Evolutionary conservation across 2,113 vertebrate genomes (phyloP).

Genomic region (Tricholaema leucomelas): DNA sequence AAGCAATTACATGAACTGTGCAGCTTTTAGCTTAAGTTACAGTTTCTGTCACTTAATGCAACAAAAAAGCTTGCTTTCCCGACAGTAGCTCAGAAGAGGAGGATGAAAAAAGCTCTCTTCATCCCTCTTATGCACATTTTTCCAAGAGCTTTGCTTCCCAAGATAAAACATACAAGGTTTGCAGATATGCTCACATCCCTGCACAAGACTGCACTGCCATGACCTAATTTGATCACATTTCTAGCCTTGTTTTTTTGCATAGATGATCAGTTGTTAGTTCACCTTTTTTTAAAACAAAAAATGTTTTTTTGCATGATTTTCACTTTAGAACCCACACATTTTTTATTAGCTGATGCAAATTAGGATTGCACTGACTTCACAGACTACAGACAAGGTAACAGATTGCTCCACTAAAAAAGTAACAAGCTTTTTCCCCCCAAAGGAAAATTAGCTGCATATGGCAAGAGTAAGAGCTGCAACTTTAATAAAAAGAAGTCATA

Average conservation of each 20-base stretch:
- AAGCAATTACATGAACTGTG: not conserved
- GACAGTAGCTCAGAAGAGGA: not conserved
- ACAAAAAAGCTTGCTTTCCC: slow-evolving; percentile 17
- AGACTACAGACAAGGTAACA: slow-evolving; percentile 72
- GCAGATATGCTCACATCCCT: slow-evolving; percentile 34
- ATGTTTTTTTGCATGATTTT: slow-evolving; percentile 58
- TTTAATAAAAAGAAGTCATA: slow-evolving; percentile 57
- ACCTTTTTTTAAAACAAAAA: slow-evolving; percentile 7
- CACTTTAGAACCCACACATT: slow-evolving; percentile 69
- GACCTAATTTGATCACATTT: slow-evolving; percentile 62
- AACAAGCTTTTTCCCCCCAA: slow-evolving; percentile 65
- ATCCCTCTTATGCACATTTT: slow-evolving; percentile 45
- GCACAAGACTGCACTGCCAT: slow-evolving; percentile 40
- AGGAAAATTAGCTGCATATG: slow-evolving; percentile 72
- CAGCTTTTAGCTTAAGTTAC: slow-evolving; percentile 14
- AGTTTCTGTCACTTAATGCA: slow-evolving; percentile 35
- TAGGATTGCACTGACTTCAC: slow-evolving; percentile 68
- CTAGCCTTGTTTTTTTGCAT: slow-evolving; percentile 50
- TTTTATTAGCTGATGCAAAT: slow-evolving; percentile 71
- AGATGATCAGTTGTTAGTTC: slow-evolving; percentile 52
- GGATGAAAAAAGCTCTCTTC: slow-evolving; percentile 31
- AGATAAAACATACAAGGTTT: slow-evolving; percentile 45
- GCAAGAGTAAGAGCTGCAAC: slow-evolving; percentile 65
- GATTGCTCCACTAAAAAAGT: slow-evolving; percentile 72
- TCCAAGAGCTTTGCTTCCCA: slow-evolving; percentile 46